Evolutionary conservation across 2,797 vertebrate species (phyloP).

Genomic region (Myiotriccus ornatus): DNA sequence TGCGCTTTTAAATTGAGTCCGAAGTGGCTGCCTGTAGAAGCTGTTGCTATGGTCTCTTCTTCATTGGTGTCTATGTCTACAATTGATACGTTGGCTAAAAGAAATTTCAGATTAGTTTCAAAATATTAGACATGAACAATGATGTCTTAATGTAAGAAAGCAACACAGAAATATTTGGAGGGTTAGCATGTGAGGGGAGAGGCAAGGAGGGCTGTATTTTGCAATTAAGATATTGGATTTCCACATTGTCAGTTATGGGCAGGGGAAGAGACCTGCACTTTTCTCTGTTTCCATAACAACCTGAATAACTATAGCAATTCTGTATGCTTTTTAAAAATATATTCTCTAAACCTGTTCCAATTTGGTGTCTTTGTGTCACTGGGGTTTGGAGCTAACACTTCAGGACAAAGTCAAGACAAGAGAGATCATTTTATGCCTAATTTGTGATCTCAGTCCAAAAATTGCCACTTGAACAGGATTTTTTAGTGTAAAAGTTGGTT

Average conservation of each 20-base stretch:
- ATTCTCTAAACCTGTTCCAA: neutral
- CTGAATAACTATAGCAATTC: neutral
- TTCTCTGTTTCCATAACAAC: slow-evolving; percentile 46
- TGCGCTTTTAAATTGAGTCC: slow-evolving; percentile 92
- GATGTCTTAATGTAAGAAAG: neutral
- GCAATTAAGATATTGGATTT: neutral
- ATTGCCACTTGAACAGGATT: neutral
- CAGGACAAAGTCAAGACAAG: neutral
- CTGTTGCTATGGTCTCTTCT: slow-evolving; percentile 82
- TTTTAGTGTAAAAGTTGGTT: neutral
- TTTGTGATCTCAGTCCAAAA: neutral
- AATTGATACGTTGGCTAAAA: slow-evolving; percentile 87
- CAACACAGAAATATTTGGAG: neutral
- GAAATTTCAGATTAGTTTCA: slow-evolving; percentile 31
- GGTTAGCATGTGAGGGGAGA: neutral
- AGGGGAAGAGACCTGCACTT: neutral
- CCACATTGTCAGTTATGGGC: neutral
- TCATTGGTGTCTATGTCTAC: slow-evolving; percentile 85
- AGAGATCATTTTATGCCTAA: neutral
- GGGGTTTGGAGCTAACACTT: neutral
- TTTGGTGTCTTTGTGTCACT: neutral
- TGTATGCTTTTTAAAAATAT: neutral
- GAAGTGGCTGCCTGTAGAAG: slow-evolving; percentile 86
- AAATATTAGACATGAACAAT: neutral
- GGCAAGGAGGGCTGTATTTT: neutral